Percentiles rank a stretch among this genome's conserved stretches.
phyloP scores from a whole-genome alignment of 2,797 vertebrate genomes.

The Manis pentadactyla region DNA sequence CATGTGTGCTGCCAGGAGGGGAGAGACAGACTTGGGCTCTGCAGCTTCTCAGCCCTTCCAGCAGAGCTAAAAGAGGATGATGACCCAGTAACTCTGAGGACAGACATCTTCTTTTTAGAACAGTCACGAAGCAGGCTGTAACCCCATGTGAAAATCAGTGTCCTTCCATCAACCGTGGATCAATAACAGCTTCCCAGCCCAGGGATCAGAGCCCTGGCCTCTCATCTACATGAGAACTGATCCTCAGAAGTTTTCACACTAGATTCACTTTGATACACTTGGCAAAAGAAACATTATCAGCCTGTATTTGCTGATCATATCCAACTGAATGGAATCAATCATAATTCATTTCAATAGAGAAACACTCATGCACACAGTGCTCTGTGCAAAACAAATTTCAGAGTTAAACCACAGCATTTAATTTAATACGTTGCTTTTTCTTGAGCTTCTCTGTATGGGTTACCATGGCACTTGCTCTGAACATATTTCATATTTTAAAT shows the following conservation, averaged over 20 bases:
- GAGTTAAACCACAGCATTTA: not conserved
- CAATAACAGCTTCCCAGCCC: not conserved
- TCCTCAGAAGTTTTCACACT: not conserved
- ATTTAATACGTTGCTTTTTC: slow-evolving; percentile 35
- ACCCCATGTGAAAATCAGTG: not conserved
- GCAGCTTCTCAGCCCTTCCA: not conserved
- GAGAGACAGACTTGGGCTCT: not conserved
- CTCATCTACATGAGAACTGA: not conserved
- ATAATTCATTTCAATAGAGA: not conserved
- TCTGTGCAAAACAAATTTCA: slow-evolving; percentile 54
- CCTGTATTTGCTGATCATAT: not conserved
- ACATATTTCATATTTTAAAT: slow-evolving; percentile 69
- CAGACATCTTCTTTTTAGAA: not conserved
- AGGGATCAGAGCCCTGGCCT: not conserved
- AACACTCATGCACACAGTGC: not conserved
- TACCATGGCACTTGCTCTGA: slow-evolving; percentile 68
- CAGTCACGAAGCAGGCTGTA: not conserved
- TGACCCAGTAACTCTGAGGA: slow-evolving; percentile 22
- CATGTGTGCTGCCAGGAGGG: not conserved
- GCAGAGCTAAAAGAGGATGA: slow-evolving; percentile 39
- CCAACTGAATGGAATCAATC: not conserved
- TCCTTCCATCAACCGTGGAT: not conserved
- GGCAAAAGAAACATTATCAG: not conserved
- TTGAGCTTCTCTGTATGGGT: slow-evolving; percentile 57
- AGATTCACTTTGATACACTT: not conserved